Evolutionary conservation across 2,797 vertebrate genomes (phyloP).

Genomic region (Etheostoma nigrum): DNA sequence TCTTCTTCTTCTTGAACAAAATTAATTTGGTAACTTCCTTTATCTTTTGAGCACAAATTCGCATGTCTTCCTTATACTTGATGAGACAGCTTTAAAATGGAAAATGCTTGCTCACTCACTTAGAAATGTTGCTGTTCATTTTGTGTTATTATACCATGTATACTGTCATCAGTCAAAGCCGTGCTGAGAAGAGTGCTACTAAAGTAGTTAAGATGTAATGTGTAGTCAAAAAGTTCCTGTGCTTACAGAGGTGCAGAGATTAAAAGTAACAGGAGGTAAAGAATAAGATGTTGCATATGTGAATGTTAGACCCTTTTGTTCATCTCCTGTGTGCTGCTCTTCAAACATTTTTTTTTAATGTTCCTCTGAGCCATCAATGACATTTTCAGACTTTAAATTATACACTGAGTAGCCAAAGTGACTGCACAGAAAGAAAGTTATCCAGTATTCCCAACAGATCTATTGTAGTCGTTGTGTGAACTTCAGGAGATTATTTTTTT

Average conservation of each 20-base stretch:
- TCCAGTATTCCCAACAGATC: neutral
- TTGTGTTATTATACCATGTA: neutral
- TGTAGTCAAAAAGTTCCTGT: neutral
- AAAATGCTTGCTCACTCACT: neutral
- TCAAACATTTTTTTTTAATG: conserved; percentile 9
- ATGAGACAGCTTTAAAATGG: neutral
- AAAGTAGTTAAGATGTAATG: neutral
- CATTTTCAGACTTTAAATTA: conserved; percentile 19
- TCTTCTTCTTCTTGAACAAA: neutral
- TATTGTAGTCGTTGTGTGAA: neutral
- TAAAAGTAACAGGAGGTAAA: neutral
- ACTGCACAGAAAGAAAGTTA: neutral
- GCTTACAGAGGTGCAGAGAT: neutral
- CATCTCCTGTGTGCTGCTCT: neutral
- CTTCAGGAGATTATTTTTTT: neutral
- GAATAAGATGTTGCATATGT: conserved; percentile 1
- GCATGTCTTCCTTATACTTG: neutral
- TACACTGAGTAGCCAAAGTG: neutral
- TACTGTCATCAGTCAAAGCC: neutral
- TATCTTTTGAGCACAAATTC: conserved; percentile 1
- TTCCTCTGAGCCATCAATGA: conserved; percentile 16
- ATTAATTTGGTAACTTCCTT: conserved; percentile 2
- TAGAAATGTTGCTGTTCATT: no score
- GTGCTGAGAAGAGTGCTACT: neutral
- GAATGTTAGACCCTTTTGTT: conserved; percentile 6